Percentiles rank a stretch among this genome's conserved stretches.
phyloP scores from a whole-genome alignment of 1,140 invertebrate genomes.

The Eciton burchellii region DNA sequence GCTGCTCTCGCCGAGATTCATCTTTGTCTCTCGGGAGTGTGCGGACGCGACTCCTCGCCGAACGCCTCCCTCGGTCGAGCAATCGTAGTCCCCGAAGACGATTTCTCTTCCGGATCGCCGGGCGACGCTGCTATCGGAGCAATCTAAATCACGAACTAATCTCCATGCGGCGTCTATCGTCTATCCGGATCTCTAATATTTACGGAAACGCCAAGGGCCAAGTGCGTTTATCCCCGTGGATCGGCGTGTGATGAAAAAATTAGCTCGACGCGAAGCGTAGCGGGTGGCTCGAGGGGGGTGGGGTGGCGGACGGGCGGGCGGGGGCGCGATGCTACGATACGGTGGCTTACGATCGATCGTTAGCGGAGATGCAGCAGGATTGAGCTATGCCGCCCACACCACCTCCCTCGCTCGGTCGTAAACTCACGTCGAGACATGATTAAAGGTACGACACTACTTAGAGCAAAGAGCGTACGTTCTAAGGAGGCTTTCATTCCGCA shows the following conservation, averaged over 20 bases:
- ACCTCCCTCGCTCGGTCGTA: constrained; percentile 28
- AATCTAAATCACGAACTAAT: too few species aligned
- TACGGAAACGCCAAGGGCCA: neutral
- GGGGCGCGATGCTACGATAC: constrained; percentile 4
- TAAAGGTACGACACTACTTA: constrained; percentile 51
- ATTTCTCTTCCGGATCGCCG: neutral
- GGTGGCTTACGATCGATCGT: constrained; percentile 43
- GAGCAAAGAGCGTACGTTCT: constrained; percentile 42
- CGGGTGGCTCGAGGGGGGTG: too few species aligned
- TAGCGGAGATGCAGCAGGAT: constrained; percentile 33
- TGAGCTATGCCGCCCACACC: constrained; percentile 34
- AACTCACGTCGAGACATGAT: constrained; percentile 56
- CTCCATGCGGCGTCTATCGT: too few species aligned
- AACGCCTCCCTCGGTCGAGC: neutral
- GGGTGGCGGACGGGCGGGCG: too few species aligned
- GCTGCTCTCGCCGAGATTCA: constrained; percentile 63
- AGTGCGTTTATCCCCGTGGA: neutral
- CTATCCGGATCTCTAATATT: too few species aligned
- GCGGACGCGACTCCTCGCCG: constrained; percentile 1
- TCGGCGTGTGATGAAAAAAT: neutral
- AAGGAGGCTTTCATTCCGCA: constrained; percentile 38
- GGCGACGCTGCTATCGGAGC: neutral
- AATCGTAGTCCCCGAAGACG: neutral
- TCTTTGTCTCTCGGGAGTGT: constrained; percentile 68
- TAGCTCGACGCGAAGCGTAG: neutral